Conservation (phyloP, 2,113 vertebrate species). For the Noctilio leporinus region DNA sequence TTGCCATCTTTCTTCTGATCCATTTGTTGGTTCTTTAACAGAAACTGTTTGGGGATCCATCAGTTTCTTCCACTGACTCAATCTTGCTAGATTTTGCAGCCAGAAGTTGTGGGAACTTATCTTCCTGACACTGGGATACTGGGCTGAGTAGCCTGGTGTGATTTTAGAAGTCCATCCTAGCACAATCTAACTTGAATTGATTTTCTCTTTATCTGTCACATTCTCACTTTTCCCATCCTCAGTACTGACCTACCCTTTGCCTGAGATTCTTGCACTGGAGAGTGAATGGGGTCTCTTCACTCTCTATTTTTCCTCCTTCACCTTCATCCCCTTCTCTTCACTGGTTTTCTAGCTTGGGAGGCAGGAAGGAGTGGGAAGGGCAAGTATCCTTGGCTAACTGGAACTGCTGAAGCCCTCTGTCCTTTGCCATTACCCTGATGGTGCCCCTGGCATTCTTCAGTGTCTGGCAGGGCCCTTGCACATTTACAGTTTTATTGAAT, state of each 20-base stretch:
- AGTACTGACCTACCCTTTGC: neutral
- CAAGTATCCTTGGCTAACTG: neutral
- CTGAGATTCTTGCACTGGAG: neutral
- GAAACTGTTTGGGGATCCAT: no score
- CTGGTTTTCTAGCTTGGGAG: neutral
- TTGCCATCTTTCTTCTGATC: no score
- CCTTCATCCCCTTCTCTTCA: neutral
- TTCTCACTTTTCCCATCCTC: neutral
- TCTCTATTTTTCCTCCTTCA: neutral
- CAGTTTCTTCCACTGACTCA: no score
- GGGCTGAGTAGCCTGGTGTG: no score
- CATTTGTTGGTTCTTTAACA: no score
- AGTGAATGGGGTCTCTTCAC: neutral
- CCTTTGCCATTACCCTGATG: neutral
- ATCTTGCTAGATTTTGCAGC: no score
- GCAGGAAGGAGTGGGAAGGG: neutral
- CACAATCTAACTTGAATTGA: neutral
- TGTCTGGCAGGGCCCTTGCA: neutral
- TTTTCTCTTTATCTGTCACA: neutral
- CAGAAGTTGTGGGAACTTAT: no score
- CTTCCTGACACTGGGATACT: no score
- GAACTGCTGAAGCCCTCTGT: neutral
- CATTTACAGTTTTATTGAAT: neutral
- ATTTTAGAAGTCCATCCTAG: neutral
- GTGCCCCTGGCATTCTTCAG: neutral